These are phyloP conservation scores for Lepidurus packardi DNA, from an alignment of 1,140 invertebrate species.

Conservation along the genomic window DNA sequence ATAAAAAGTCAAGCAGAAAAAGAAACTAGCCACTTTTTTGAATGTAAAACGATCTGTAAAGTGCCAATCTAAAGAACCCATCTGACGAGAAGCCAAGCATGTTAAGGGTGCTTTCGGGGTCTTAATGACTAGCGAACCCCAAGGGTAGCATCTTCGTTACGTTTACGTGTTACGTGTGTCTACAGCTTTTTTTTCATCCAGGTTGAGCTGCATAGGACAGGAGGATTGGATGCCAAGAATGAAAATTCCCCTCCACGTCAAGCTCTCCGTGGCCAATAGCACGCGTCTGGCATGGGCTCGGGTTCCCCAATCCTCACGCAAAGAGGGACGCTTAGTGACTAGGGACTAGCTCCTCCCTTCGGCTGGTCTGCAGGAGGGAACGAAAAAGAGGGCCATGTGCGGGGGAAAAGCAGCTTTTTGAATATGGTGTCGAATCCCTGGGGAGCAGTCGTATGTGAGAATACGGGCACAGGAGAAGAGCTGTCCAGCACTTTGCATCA, in stretches of 20 bases:
- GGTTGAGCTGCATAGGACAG: neutral
- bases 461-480: neutral
- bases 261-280: constrained; percentile 5
- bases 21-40: neutral
- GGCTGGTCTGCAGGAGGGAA: neutral
- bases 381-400: neutral
- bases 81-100: neutral
- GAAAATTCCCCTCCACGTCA: neutral
- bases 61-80: neutral
- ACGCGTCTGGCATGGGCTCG: neutral
- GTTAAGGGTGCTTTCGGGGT: neutral
- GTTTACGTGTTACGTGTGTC: neutral
- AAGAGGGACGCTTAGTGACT: neutral
- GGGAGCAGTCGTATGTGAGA: constrained; percentile 1
- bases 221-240: constrained; percentile 14
- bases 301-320: constrained; percentile 1
- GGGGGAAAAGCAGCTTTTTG: constrained; percentile 6
- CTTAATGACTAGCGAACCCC: neutral
- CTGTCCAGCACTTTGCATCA: neutral
- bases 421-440: constrained; percentile 5
- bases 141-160: neutral
- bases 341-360: neutral
- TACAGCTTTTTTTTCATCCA: neutral
- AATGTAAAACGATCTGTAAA: neutral
- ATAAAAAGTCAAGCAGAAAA: neutral